Evolutionary conservation across 2,113 vertebrate species (phyloP).

Genomic region (Tachuris rubrigastra): DNA sequence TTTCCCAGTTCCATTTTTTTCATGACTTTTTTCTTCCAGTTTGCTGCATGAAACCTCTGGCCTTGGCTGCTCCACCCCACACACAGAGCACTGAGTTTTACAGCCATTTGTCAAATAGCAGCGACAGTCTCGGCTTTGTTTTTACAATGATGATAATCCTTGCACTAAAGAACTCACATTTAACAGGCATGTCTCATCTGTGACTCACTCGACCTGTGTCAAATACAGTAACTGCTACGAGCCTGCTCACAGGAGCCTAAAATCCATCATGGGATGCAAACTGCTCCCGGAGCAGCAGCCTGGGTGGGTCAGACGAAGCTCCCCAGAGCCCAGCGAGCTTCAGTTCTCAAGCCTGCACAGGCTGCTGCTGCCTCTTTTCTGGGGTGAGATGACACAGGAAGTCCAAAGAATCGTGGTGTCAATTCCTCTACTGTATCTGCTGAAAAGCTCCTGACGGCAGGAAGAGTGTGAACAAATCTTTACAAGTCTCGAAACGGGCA

Average conservation of each 20-base stretch:
- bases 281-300: neutral
- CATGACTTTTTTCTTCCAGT: neutral
- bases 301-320: neutral
- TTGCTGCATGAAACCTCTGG: neutral
- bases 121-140: neutral
- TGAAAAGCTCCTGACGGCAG: neutral
- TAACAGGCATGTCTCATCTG: neutral
- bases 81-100: neutral
- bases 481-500: neutral
- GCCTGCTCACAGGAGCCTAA: neutral
- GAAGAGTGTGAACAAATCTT: neutral
- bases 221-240: neutral
- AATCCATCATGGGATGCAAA: neutral
- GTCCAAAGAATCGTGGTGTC: neutral
- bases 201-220: neutral
- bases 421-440: neutral
- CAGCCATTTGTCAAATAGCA: neutral
- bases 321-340: neutral
- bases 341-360: neutral
- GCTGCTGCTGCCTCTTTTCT: neutral
- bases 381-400: neutral
- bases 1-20: neutral
- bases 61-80: neutral
- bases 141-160: neutral
- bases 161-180: neutral